phyloP scores from a whole-genome alignment of 2,113 vertebrate species.

The Bothrops jararaca region DNA sequence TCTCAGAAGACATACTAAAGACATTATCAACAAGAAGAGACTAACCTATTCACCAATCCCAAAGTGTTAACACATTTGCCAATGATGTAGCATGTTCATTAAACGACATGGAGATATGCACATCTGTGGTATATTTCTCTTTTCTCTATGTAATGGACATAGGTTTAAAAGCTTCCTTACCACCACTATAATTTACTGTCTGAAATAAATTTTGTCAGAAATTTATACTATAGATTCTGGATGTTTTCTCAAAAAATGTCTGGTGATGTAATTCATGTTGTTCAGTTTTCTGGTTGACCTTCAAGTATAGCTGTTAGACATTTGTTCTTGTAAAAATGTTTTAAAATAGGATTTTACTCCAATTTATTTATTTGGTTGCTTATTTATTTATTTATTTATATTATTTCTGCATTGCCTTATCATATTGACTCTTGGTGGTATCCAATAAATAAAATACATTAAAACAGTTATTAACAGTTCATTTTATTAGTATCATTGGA shows the following conservation, averaged over 20 bases:
- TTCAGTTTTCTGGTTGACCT: neutral
- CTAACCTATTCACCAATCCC: slow-evolving; percentile 2
- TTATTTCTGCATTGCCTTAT: neutral
- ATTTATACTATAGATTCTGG: neutral
- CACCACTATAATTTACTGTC: neutral
- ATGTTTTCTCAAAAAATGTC: neutral
- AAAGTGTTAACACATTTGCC: neutral
- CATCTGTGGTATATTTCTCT: neutral
- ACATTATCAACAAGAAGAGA: slow-evolving; percentile 28
- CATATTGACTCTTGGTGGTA: neutral
- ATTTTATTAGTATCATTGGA: neutral
- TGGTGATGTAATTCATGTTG: neutral
- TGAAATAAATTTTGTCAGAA: neutral
- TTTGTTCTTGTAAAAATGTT: neutral
- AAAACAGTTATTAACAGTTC: neutral
- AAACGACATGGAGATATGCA: neutral
- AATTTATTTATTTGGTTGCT: neutral
- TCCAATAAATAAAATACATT: neutral
- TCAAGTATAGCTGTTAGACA: neutral
- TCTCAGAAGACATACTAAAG: slow-evolving; percentile 25
- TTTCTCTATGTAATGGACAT: neutral
- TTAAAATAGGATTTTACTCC: neutral
- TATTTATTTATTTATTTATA: neutral
- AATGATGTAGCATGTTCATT: neutral
- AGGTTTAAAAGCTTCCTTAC: neutral